These are phyloP conservation scores for Drosophila grimshawi DNA, from an alignment of 1,140 invertebrate genomes.

Conservation along the genomic window DNA sequence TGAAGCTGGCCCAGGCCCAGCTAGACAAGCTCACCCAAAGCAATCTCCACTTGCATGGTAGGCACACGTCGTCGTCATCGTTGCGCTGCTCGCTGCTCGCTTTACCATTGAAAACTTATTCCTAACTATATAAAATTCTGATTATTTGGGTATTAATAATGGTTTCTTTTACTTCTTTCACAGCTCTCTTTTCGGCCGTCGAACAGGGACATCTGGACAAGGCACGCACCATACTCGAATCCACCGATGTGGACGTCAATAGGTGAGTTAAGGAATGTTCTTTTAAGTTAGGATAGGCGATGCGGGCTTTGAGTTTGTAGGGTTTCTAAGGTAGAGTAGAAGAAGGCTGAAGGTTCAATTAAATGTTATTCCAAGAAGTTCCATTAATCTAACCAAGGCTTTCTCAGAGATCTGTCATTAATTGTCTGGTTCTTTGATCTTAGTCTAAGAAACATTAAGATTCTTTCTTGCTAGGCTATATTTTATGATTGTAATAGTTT, in stretches of 20 bases:
- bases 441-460: too few species aligned
- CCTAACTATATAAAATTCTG: neutral
- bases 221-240: slow-evolving; percentile 94
- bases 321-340: too few species aligned
- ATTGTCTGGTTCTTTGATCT: too few species aligned
- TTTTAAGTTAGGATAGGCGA: neutral
- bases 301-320: too few species aligned
- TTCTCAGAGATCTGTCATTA: too few species aligned
- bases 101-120: neutral
- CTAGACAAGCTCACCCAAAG: slow-evolving; percentile 91
- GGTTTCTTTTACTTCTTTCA: slow-evolving; percentile 74
- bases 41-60: slow-evolving; percentile 96
- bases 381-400: too few species aligned
- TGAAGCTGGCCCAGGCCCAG: slow-evolving; percentile 87
- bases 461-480: too few species aligned
- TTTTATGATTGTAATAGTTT: too few species aligned
- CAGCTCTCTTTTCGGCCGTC: slow-evolving; percentile 95
- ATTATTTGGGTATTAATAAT: neutral
- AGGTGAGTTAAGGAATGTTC: slow-evolving; percentile 88
- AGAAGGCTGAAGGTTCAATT: too few species aligned
- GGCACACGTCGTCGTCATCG: slow-evolving; percentile 50
- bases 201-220: slow-evolving; percentile 97
- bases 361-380: too few species aligned
- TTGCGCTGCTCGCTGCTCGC: slow-evolving; percentile 14
- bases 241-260: slow-evolving; percentile 95